Evolutionary conservation across 2,888 invertebrate genomes (phyloP), one percentile per base, ranked within the genome.

Genomic region (Acanthococcus lagerstroemiae): DNA sequence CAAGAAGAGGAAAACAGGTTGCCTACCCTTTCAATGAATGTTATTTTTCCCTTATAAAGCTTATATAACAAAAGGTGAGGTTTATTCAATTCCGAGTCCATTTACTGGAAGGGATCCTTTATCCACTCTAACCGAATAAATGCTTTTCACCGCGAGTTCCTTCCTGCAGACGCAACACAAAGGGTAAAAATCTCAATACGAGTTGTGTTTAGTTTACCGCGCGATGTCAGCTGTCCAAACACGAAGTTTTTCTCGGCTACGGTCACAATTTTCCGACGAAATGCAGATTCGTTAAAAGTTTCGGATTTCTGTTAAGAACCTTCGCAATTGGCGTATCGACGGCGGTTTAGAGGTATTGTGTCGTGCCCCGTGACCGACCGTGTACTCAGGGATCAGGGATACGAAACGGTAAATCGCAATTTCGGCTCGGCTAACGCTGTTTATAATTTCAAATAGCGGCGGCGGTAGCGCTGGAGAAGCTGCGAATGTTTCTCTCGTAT

Each of bases 221-320:
- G 63, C 63, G 52, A 63, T 63, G 63, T 63, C 63, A 63, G 63
- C 63, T 63, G 63, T 63, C 63, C 63, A 63, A 63, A 63, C 63
- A 63, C 48, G 52, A 63, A 63, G 52, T 63, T 63, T 63, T 63
- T 63, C 63, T 63, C 63, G 63, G n/a, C 63, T 17, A 52, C 63
- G 63, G 63, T 63, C 63, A 63, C 63, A 52, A 37, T 52, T 63
- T 54, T n/a, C 7, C 25, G 26, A 19, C 54, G 21, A 54, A 63
- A 63, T 63, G 63, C 63, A 63, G 63, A 63, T 63, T 63, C 63
- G 63, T 63, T 54, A 24, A 37, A 37, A 37, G 37, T 37, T 37
- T 37, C 37, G 3, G 37, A 37, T 37, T 37, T 37, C 37, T 37
- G n/a, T 37, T 37, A 9, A n/a, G n/a, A 37, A 37, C 12, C 37